These are phyloP conservation scores for Tychaedon coryphoeus DNA, from an alignment of 2,113 vertebrate species.

Conservation along the genomic window DNA sequence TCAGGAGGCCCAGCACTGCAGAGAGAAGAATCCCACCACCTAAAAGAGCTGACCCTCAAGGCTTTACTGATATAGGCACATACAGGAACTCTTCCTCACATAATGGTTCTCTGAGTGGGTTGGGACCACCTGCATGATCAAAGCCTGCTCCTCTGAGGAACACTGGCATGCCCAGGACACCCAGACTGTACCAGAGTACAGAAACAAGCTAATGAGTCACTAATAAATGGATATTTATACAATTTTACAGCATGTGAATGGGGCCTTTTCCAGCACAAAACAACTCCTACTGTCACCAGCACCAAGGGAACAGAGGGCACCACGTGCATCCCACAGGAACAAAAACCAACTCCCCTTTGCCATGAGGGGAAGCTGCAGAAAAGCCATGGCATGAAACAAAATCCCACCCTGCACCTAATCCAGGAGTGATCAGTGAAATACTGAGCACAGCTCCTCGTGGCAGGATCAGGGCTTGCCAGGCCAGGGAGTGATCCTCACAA, in stretches of 20 bases:
- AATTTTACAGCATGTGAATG: accelerated
- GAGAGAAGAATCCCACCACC: neutral
- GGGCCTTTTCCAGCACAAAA: neutral
- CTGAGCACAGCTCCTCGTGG: accelerated
- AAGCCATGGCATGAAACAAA: neutral
- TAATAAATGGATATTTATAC: neutral
- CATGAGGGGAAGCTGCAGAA: accelerated
- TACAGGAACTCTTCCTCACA: neutral
- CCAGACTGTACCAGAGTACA: neutral
- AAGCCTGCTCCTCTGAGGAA: neutral
- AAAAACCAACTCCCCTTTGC: neutral
- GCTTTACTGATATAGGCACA: neutral
- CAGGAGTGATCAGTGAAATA: neutral
- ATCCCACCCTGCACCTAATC: neutral
- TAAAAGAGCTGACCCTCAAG: neutral
- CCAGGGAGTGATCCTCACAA: neutral
- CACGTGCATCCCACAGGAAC: accelerated
- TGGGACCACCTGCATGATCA: neutral
- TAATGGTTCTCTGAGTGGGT: neutral
- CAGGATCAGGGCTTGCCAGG: neutral
- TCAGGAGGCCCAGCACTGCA: neutral
- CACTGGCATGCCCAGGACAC: neutral
- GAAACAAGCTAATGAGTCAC: neutral
- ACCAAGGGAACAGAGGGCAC: neutral
- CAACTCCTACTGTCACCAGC: neutral